These are phyloP conservation scores for Heteromormyrus szaboi DNA, from an alignment of 2,797 vertebrate genomes.

Conservation along the genomic window DNA sequence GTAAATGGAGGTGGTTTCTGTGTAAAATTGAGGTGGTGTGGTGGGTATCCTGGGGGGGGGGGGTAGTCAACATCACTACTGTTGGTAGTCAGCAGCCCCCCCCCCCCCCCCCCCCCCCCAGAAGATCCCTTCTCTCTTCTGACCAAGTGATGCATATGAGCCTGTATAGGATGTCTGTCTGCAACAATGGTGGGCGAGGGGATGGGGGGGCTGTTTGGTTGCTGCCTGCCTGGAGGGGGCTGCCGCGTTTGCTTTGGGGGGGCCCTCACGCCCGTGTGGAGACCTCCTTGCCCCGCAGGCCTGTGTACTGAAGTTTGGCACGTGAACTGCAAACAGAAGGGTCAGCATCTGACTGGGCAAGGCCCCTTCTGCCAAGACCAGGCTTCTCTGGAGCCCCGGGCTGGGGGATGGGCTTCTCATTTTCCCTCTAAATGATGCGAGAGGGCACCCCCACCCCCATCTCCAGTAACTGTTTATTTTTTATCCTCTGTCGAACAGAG, in stretches of 20 bases:
- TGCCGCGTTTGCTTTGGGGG: slow-evolving; percentile 22
- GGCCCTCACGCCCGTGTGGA: slow-evolving; percentile 33
- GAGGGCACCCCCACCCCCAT: background rate
- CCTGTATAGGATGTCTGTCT: slow-evolving; percentile 32
- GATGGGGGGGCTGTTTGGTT: slow-evolving; percentile 42
- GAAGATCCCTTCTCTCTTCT: slow-evolving; percentile 19
- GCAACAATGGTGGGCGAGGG: slow-evolving; percentile 44
- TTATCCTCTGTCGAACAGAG: background rate
- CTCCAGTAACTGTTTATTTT: background rate
- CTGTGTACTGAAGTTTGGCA: background rate
- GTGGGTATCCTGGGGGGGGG: background rate
- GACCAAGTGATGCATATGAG: background rate
- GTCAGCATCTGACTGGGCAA: background rate
- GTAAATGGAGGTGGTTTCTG: background rate
- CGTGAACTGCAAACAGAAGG: slow-evolving; percentile 22
- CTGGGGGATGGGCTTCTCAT: background rate
- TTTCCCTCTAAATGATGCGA: background rate
- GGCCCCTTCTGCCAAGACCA: background rate
- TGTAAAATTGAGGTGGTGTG: background rate
- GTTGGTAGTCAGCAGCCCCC: background rate
- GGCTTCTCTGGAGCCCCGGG: background rate
- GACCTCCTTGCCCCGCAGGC: slow-evolving; percentile 40
- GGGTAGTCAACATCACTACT: background rate
- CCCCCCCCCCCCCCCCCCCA: background rate
- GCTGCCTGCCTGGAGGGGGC: slow-evolving; percentile 32